Percentiles rank a stretch among this genome's conserved stretches.
phyloP scores from a whole-genome alignment of 2,797 vertebrate species.

The Limosa lapponica region DNA sequence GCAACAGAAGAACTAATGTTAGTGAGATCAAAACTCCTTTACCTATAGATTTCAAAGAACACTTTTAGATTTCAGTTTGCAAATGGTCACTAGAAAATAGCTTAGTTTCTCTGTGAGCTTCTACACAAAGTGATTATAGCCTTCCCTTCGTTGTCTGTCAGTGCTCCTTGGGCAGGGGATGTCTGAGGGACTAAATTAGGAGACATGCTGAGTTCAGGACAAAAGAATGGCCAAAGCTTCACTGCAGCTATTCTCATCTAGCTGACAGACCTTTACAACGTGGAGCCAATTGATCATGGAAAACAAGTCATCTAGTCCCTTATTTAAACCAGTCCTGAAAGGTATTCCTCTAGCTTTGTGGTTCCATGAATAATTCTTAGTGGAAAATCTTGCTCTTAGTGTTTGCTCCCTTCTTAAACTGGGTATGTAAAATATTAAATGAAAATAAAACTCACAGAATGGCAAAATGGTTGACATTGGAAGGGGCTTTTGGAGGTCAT shows the following conservation, averaged over 20 bases:
- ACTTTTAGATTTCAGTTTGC: neutral
- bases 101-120: neutral
- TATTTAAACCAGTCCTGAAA: neutral
- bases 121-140: neutral
- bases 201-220: neutral
- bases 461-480: neutral
- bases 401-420: neutral
- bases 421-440: neutral
- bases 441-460: neutral
- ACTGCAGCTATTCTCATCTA: neutral
- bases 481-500: neutral
- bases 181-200: neutral
- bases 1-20: neutral
- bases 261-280: neutral
- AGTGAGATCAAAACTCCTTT: neutral
- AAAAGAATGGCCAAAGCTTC: neutral
- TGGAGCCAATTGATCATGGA: neutral
- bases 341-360: neutral
- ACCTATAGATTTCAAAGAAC: neutral
- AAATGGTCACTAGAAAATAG: neutral
- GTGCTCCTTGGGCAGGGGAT: neutral
- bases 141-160: neutral
- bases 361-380: neutral
- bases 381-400: neutral
- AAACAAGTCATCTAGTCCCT: neutral